Base-by-base conservation (phyloP, 2,888 invertebrate genomes). In the Celastrina argiolus region DNA sequence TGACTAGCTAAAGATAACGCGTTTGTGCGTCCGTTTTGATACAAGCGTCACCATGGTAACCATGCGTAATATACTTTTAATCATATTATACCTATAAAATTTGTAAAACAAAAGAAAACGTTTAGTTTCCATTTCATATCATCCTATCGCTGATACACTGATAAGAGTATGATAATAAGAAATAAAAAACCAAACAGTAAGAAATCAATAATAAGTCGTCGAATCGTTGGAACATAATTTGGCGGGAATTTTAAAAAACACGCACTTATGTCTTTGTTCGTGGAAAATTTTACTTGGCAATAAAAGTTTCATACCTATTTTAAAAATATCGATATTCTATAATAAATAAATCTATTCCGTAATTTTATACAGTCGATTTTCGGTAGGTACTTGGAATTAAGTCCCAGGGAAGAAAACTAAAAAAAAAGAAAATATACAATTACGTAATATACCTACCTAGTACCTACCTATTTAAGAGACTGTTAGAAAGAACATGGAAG, bases 111-210 rank as follows among this genome's bases (percentile, higher is more conserved):
- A 26, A 51, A 51, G 51, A 22, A 26, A 12, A 51, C 22, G 51
- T 51, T 51, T 51, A 1, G 22, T 26, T 51, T 51, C 36, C 12
- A 36, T 12, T 36, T 10, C 36, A 10, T 36, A 51, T 51, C 51
- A 51, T 51, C 51, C 12, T 51, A 51, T 51, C 22, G 5, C 22
- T 26, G 51, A 22, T 51, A 51, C 1, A 51, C 12, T 51, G 51
- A 26, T 51, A 51, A 51, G 22, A 7, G 51, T 51, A 51, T 51
- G 51, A 51, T 51, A 26, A 51, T 26, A 51, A 51, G 45, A 45
- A 51, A 51, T 22, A 51, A 51, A 51, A 51, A 51, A 51, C 12
- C 51, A 22, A 51, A 26, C 12, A 3, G 51, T n/a, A n/a, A n/a
- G 45, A 45, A 51, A 51, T 4, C n/a, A n/a, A 16, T 12, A 22